phyloP scores from a whole-genome alignment of 2,797 vertebrate species.

The Tangara arthus region DNA sequence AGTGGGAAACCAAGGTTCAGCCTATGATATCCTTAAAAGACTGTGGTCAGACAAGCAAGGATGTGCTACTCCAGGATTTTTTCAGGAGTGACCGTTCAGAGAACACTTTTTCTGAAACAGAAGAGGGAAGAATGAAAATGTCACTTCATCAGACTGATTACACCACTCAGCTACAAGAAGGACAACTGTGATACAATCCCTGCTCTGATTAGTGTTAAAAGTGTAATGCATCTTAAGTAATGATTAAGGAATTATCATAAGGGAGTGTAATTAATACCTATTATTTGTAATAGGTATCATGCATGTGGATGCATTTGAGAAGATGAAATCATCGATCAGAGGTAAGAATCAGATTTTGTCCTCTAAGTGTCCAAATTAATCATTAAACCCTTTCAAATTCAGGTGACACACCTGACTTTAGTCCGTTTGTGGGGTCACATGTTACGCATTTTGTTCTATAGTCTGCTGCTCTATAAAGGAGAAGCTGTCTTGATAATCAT shows the following conservation, averaged over 20 bases:
- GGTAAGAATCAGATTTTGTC: not conserved
- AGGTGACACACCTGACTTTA: not conserved
- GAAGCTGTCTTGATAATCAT: not conserved
- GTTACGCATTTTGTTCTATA: rapidly evolving
- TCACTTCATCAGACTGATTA: not conserved
- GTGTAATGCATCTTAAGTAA: not conserved
- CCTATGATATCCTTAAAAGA: not conserved
- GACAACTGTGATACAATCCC: not conserved
- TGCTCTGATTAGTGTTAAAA: conserved; percentile 20
- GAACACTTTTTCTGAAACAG: not conserved
- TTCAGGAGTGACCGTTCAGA: not conserved
- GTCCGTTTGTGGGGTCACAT: rapidly evolving
- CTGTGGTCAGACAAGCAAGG: not conserved
- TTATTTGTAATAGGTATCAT: conserved; percentile 13
- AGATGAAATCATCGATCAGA: not conserved
- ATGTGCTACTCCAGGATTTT: not conserved
- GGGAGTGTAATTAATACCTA: not conserved
- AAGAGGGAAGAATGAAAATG: not conserved
- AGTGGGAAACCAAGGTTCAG: not conserved
- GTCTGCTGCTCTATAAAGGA: not conserved
- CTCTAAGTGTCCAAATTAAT: not conserved
- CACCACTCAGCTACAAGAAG: not conserved
- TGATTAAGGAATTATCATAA: conserved; percentile 17
- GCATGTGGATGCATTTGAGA: not conserved
- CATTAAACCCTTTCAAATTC: not conserved